These are phyloP conservation scores for Musca vetustissima DNA, from an alignment of 1,140 invertebrate species.

Conservation along the genomic window DNA sequence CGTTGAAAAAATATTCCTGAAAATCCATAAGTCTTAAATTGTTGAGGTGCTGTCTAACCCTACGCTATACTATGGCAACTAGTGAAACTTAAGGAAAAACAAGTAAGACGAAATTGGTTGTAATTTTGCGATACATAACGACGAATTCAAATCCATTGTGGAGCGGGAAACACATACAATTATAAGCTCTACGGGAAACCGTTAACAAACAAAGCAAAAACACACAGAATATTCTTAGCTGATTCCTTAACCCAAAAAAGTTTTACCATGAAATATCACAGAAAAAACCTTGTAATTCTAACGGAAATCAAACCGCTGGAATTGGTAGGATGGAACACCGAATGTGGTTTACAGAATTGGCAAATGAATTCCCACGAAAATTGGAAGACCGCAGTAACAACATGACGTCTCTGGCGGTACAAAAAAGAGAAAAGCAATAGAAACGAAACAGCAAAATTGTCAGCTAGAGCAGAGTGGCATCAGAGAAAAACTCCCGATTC, in stretches of 20 bases:
- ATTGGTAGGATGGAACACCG: too few relatives aligned
- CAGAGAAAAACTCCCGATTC: not conserved
- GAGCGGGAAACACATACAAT: not conserved
- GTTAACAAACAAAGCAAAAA: too few relatives aligned
- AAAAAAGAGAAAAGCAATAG: not conserved
- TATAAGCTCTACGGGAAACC: conserved; percentile 8
- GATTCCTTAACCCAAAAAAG: not conserved
- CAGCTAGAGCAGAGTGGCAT: not conserved
- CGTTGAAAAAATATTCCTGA: too few relatives aligned
- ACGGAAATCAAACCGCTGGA: not conserved
- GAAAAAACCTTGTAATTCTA: not conserved
- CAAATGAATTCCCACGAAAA: not conserved
- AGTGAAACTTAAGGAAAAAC: too few relatives aligned
- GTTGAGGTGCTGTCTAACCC: too few relatives aligned
- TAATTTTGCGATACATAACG: too few relatives aligned
- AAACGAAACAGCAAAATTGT: not conserved
- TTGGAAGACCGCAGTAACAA: conserved; percentile 7
- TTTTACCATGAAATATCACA: not conserved
- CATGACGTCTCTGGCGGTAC: conserved; percentile 4
- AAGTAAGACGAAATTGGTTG: too few relatives aligned
- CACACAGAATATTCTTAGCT: too few relatives aligned
- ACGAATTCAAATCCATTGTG: too few relatives aligned
- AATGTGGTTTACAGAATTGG: too few relatives aligned
- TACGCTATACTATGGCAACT: too few relatives aligned
- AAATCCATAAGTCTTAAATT: too few relatives aligned